phyloP scores from a whole-genome alignment of 2,113 vertebrate species.

The Campylomormyrus tamandua region DNA sequence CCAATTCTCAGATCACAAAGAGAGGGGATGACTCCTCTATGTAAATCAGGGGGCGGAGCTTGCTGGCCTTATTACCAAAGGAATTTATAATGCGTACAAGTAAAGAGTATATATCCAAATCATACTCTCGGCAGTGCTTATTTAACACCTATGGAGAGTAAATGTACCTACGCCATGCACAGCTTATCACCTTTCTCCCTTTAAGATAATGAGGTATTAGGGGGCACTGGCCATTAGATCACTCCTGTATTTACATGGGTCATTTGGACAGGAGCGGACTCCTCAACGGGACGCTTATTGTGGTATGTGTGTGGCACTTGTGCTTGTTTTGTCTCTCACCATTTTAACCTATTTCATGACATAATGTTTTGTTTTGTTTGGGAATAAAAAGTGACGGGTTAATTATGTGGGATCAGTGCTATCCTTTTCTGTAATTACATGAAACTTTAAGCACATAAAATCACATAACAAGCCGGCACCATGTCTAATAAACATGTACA shows the following conservation, averaged over 20 bases:
- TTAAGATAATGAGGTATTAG: neutral
- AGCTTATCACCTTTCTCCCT: neutral
- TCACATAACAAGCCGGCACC: neutral
- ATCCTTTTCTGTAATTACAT: neutral
- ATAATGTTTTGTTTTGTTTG: neutral
- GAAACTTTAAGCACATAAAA: neutral
- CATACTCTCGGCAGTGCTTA: neutral
- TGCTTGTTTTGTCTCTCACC: neutral
- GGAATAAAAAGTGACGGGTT: neutral
- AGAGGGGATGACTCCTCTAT: neutral
- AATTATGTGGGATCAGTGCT: neutral
- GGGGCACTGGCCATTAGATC: neutral
- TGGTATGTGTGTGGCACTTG: neutral
- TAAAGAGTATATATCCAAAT: neutral
- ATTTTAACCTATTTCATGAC: neutral
- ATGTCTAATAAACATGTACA: neutral
- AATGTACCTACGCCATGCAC: neutral
- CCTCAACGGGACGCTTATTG: neutral
- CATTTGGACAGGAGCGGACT: neutral
- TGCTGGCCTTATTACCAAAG: neutral
- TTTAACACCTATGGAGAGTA: neutral
- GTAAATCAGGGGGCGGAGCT: neutral
- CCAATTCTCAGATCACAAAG: slow-evolving; percentile 7
- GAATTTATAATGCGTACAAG: neutral
- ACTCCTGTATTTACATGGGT: neutral